A percentile compares a stretch with the other conserved stretches of the same genome.
Conservation (phyloP, 2,113 vertebrate species). For the Manacus vitellinus region DNA sequence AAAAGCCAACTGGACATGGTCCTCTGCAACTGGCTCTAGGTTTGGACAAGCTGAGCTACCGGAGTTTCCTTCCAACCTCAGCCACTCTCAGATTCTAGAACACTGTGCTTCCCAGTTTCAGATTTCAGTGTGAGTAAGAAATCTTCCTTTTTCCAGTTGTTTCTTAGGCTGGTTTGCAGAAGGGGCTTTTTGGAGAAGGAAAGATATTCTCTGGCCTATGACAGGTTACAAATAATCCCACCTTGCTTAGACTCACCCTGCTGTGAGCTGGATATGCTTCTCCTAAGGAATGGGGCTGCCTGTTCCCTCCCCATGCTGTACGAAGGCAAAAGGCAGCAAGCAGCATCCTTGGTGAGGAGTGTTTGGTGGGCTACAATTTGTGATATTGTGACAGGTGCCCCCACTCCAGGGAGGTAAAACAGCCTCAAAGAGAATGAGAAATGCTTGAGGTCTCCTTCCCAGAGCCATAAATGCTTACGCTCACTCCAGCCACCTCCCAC, state of each 20-base stretch:
- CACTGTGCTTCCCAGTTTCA: neutral
- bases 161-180: rapidly evolving
- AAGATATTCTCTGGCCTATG: neutral
- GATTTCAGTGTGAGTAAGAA: neutral
- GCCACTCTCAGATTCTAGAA: neutral
- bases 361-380: neutral
- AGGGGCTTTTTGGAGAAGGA: neutral
- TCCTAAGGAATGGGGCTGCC: neutral
- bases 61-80: neutral
- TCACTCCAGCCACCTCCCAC: conserved; percentile 39
- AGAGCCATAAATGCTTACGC: conserved; percentile 12
- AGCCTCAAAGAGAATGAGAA: conserved; percentile 53
- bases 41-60: neutral
- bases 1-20: neutral
- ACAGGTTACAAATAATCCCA: neutral
- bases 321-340: conserved; percentile 25
- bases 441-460: neutral
- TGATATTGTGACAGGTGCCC: conserved; percentile 68
- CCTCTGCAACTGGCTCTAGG: neutral
- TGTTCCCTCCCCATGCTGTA: neutral
- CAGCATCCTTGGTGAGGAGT: neutral
- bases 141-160: neutral
- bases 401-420: conserved; percentile 24
- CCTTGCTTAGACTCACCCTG: neutral
- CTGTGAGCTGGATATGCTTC: neutral